Evolutionary conservation across 2,113 vertebrate genomes (phyloP), one percentile per base, ranked within the genome.

Genomic region (Crotalus viridis): DNA sequence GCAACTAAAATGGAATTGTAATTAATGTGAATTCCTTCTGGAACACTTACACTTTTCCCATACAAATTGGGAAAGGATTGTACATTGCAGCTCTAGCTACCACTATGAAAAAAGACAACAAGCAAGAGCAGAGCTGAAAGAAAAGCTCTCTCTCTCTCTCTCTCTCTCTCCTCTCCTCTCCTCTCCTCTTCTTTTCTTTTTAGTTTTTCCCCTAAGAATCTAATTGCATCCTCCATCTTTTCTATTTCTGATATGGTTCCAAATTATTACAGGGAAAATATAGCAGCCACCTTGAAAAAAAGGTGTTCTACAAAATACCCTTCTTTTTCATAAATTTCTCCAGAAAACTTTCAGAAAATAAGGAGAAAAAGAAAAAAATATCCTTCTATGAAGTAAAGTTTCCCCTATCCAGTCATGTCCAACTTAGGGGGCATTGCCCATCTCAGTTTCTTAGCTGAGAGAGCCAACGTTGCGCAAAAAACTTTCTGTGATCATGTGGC

Each of bases 41-140:
- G 87, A 93, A 94, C 9, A 1, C 26, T 1, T 81, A 69, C 13
- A 1, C 74, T 28, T 95, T 95, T 93, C 61, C 69, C 51, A 93
- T 28, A 91, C 10, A 2, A 48, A 93, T 87, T 86, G 81, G 24
- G 48, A 56, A 69, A 90, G 26, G 90, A 90, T 21, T 90, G 74
- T 85, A 21, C 17, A 59, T 81, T 43, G 55, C 55, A 86, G 46
- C 61, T 74, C 52, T 54, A 55, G 55, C 92, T 93, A 86, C 46
- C 9, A 24, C 43, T 52, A 39, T 28, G 19, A 89, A 85, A 61
- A 59, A 24, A 54, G 69, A 59, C 74, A 90, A 55, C n/a, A 56
- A 59, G 81, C 24, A 46, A 1, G 59, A 81, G 2, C 10, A 51
- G 43, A 5, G 8, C 22, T 3, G 13, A n/a, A 24, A 22, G 48